phyloP scores from a whole-genome alignment of 2,888 invertebrate species.

The Taphrorychus bicolor region DNA sequence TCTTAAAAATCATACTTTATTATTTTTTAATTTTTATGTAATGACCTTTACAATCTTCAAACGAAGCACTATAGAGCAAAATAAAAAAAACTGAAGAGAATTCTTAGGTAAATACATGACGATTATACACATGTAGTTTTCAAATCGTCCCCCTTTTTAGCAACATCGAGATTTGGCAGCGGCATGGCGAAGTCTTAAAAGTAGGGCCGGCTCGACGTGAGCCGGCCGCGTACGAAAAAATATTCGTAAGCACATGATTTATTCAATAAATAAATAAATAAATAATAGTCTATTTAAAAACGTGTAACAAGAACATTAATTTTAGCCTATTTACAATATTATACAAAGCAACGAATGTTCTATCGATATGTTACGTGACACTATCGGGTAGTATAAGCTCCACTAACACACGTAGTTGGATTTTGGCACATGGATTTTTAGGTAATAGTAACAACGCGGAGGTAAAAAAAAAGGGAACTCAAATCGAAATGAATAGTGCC shows the following conservation, averaged over 20 bases:
- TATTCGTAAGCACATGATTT: conserved; percentile 16
- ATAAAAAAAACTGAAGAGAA: no score
- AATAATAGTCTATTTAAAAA: conserved; percentile 18
- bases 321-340: conserved; percentile 58
- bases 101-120: no score
- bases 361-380: conserved; percentile 59
- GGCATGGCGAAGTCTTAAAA: conserved; percentile 38
- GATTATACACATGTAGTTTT: neutral
- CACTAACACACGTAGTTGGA: conserved; percentile 9
- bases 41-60: no score
- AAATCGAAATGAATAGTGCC: conserved; percentile 53
- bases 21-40: no score
- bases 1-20: no score
- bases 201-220: conserved; percentile 11
- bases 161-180: conserved; percentile 37
- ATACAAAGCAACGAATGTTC: conserved; percentile 55
- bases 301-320: conserved; percentile 42
- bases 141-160: conserved; percentile 26
- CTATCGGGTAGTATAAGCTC: conserved; percentile 45
- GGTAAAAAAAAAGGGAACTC: neutral
- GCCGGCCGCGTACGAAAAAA: conserved; percentile 15
- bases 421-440: conserved; percentile 56
- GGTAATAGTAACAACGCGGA: neutral
- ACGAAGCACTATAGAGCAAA: no score
- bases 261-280: conserved; percentile 21